phyloP scores from a whole-genome alignment of 2,797 vertebrate species.

The Apodemus agrarius region DNA sequence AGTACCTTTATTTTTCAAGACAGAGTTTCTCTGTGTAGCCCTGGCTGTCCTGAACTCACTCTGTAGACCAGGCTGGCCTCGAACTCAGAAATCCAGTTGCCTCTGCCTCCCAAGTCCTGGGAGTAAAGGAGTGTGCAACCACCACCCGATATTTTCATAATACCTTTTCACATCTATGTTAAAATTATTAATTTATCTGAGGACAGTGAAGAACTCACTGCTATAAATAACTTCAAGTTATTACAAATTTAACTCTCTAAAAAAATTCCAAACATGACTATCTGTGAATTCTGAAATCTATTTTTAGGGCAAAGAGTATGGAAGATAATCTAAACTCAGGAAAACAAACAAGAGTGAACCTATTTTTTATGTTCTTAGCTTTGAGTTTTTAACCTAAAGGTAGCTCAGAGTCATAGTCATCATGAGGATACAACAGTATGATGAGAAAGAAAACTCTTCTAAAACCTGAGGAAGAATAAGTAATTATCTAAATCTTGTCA shows the following conservation, averaged over 20 bases:
- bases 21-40: no score
- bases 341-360: not conserved
- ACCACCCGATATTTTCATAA: not conserved
- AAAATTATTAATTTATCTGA: not conserved
- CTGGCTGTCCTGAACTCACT: no score
- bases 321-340: not conserved
- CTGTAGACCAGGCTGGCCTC: no score
- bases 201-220: not conserved
- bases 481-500: not conserved
- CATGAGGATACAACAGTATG: no score
- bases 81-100: no score
- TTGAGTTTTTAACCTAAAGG: not conserved
- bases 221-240: not conserved
- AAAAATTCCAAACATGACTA: not conserved
- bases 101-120: no score
- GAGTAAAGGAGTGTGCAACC: no score
- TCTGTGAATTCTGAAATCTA: not conserved
- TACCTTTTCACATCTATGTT: not conserved
- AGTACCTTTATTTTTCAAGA: no score
- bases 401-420: accelerated
- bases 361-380: not conserved
- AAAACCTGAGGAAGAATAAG: not conserved
- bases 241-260: not conserved
- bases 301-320: not conserved
- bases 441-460: not conserved